Conservation (phyloP, 2,797 vertebrate genomes). For the Oryzias sinensis region DNA sequence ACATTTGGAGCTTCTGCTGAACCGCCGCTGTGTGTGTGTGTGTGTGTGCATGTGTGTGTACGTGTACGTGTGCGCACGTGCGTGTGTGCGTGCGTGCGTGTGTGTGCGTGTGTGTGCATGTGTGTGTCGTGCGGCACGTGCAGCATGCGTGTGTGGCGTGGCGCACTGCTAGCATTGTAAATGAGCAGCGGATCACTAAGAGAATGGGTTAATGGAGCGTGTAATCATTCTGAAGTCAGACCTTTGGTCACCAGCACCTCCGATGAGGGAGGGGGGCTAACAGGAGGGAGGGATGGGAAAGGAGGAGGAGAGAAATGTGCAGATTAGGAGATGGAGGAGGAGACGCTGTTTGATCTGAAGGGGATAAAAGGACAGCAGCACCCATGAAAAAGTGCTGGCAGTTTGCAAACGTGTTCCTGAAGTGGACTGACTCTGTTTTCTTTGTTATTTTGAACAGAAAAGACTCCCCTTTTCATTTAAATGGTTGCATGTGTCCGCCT, state of each 20-base stretch:
- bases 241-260: slow-evolving; percentile 39
- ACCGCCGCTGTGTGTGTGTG: no score
- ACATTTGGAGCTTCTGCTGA: no score
- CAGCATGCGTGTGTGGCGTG: no score
- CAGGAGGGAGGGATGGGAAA: slow-evolving; percentile 11
- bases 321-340: slow-evolving; percentile 13
- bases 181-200: slow-evolving; percentile 30
- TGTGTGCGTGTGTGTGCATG: neutral
- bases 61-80: no score
- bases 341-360: neutral
- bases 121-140: neutral
- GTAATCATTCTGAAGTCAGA: slow-evolving; percentile 62
- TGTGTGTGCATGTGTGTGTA: no score
- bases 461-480: slow-evolving; percentile 32
- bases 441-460: slow-evolving; percentile 21
- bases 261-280: slow-evolving; percentile 16
- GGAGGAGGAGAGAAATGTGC: slow-evolving; percentile 18
- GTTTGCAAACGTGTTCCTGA: neutral
- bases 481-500: slow-evolving; percentile 56
- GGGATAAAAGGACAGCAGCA: no score
- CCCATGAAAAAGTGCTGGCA: no score
- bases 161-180: slow-evolving; percentile 17
- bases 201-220: slow-evolving; percentile 64
- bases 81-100: neutral
- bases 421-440: neutral